Conservation (phyloP, 2,797 vertebrate genomes). For the Poecilia velifera region DNA sequence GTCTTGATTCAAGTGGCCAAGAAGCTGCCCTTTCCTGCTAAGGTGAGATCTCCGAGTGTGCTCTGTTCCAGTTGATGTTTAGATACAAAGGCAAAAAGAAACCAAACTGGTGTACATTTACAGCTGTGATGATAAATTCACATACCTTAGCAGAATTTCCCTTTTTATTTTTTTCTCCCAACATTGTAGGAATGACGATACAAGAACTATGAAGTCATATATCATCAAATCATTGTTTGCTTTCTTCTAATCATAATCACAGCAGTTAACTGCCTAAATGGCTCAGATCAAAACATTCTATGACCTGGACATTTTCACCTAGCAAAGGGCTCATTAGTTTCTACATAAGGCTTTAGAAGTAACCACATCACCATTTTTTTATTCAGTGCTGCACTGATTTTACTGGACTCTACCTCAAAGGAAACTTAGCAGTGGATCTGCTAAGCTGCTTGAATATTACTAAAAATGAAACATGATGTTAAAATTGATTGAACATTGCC, state of each 20-base stretch:
- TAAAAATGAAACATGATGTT: not conserved
- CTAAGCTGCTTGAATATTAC: not conserved
- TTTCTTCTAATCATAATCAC: not conserved
- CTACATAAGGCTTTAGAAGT: not conserved
- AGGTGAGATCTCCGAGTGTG: constrained; percentile 61
- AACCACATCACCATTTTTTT: not conserved
- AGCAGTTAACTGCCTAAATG: not conserved
- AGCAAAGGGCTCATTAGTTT: not conserved
- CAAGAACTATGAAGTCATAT: not conserved
- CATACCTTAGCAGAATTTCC: not conserved
- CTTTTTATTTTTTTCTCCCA: not conserved
- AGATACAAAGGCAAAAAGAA: not conserved
- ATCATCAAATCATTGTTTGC: not conserved
- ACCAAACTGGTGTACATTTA: not conserved
- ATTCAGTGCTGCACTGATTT: not conserved
- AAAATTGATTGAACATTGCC: not conserved
- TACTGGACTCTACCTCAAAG: not conserved
- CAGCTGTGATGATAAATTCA: not conserved
- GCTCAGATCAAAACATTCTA: not conserved
- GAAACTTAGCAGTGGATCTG: not conserved
- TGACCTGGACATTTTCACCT: not conserved
- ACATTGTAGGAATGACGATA: not conserved
- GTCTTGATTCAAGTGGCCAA: constrained; percentile 85
- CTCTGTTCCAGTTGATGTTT: not conserved
- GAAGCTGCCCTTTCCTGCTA: constrained; percentile 91